phyloP scores from a whole-genome alignment of 2,113 vertebrate genomes.

The Anas platyrhynchos region DNA sequence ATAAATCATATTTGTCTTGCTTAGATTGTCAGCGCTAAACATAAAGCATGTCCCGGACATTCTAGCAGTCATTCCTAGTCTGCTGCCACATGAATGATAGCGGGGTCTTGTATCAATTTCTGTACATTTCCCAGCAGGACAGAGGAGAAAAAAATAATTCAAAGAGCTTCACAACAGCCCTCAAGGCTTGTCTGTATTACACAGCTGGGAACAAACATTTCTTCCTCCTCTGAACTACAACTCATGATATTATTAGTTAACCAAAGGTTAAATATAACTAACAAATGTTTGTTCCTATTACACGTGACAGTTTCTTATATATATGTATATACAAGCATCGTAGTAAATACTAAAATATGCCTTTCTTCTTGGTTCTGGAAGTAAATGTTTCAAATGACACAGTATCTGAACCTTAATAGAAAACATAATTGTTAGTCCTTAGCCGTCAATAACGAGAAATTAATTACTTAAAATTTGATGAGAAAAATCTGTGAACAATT shows the following conservation, averaged over 20 bases:
- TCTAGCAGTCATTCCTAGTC: slow-evolving; percentile 55
- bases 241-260: slow-evolving; percentile 37
- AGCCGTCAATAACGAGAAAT: slow-evolving; percentile 58
- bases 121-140: slow-evolving; percentile 77
- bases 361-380: slow-evolving; percentile 58
- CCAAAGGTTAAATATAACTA: slow-evolving; percentile 54
- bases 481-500: slow-evolving; percentile 66
- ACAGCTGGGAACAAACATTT: slow-evolving; percentile 65
- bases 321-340: not conserved
- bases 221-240: slow-evolving; percentile 46
- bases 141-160: slow-evolving; percentile 68
- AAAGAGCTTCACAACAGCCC: slow-evolving; percentile 51
- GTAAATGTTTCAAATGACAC: slow-evolving; percentile 49
- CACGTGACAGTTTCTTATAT: not conserved
- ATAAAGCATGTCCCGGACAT: slow-evolving; percentile 66
- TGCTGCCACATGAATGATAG: slow-evolving; percentile 67
- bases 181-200: slow-evolving; percentile 40
- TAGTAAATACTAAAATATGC: not conserved
- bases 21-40: slow-evolving; percentile 61
- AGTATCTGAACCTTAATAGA: slow-evolving; percentile 39
- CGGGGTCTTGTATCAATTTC: slow-evolving; percentile 65
- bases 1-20: slow-evolving; percentile 73
- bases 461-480: slow-evolving; percentile 64
- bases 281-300: slow-evolving; percentile 6
- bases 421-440: slow-evolving; percentile 30